Evolutionary conservation across 2,888 invertebrate genomes (phyloP).

Genomic region (Ormyrus thymus): DNA sequence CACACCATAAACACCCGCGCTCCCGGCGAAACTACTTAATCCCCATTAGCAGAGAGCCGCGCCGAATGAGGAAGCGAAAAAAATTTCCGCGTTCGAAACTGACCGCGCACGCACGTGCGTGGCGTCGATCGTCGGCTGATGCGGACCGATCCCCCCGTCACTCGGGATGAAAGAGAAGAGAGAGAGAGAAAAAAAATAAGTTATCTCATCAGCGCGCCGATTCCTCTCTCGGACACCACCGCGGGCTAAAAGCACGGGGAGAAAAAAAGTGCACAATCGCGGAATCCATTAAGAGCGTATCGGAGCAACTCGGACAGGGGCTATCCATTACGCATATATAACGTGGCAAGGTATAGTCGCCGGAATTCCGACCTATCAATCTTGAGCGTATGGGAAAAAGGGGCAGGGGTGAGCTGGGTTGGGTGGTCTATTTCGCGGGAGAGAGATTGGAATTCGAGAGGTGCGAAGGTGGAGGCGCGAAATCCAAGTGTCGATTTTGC

Average conservation of each 20-base stretch:
- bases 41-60: too few species aligned
- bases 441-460: constrained; percentile 15
- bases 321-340: constrained; percentile 68
- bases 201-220: constrained; percentile 59
- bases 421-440: constrained; percentile 21
- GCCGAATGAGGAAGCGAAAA: constrained; percentile 35
- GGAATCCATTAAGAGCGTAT: constrained; percentile 69
- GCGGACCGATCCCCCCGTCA: constrained; percentile 18
- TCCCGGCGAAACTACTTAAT: too few species aligned
- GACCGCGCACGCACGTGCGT: constrained; percentile 9
- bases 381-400: constrained; percentile 57
- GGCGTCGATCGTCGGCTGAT: background rate
- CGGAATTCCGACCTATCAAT: constrained; percentile 70
- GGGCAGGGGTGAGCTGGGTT: background rate
- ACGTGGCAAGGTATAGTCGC: constrained; percentile 47
- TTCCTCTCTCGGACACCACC: constrained; percentile 4
- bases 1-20: too few species aligned
- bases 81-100: constrained; percentile 4
- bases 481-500: background rate
- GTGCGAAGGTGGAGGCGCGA: background rate
- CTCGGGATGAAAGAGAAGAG: constrained; percentile 44
- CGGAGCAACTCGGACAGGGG: constrained; percentile 69
- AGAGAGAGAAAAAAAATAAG: constrained; percentile 60
- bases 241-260: constrained; percentile 38
- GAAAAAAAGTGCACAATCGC: constrained; percentile 66